phyloP scores from a whole-genome alignment of 2,888 invertebrate species.

The Harpagoxenus sublaevis region DNA sequence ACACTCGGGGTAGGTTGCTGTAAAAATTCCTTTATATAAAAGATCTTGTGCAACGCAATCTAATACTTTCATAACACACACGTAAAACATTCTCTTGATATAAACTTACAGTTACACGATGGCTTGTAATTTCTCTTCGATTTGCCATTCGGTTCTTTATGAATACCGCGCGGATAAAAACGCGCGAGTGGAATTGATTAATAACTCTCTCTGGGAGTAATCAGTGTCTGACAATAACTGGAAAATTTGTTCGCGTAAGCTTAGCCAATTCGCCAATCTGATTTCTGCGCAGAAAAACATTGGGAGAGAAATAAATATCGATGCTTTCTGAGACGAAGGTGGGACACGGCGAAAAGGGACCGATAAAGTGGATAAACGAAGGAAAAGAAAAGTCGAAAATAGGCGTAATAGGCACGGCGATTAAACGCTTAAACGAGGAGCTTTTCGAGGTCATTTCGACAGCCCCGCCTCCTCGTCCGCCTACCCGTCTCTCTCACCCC shows the following conservation, averaged over 20 bases:
- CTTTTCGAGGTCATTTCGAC: constrained; percentile 70
- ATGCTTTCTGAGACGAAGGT: not conserved
- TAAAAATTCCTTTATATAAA: not conserved
- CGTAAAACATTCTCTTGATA: not conserved
- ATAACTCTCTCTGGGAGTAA: constrained; percentile 11
- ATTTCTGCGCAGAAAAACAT: not conserved
- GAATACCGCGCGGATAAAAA: not conserved
- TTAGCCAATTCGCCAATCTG: not conserved
- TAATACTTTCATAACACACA: not conserved
- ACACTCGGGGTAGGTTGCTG: not conserved
- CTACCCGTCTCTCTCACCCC: constrained; percentile 39
- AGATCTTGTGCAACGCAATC: not conserved
- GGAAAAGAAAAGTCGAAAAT: constrained; percentile 40
- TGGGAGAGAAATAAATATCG: constrained; percentile 24
- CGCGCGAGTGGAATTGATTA: not conserved
- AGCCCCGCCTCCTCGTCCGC: constrained; percentile 25
- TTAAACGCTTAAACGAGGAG: constrained; percentile 72
- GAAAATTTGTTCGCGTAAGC: constrained; percentile 5
- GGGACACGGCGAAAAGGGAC: not conserved
- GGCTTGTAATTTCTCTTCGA: not conserved
- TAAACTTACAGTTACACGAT: not conserved
- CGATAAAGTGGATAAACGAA: constrained; percentile 44
- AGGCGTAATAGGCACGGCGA: constrained; percentile 64
- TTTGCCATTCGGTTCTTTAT: not conserved
- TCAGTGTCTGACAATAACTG: not conserved